Evolutionary conservation across 2,113 vertebrate species (phyloP).

Genomic region (Emydura subglobosa): DNA sequence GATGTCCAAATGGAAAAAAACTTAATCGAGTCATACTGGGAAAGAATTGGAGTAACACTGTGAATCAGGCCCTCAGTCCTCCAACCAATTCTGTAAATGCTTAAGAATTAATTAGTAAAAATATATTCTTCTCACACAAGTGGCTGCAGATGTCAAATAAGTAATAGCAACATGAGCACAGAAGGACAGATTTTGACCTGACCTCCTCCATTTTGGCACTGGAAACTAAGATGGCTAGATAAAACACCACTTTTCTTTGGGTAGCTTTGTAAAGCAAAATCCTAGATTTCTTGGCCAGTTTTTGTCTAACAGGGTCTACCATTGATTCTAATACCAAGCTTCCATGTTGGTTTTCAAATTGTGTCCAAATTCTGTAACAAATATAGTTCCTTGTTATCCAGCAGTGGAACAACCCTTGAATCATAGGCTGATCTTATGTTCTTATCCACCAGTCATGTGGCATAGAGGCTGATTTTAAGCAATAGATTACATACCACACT

Average conservation of each 20-base stretch:
- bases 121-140: slow-evolving; percentile 8
- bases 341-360: too few relatives aligned
- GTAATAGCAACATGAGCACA: slow-evolving; percentile 24
- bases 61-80: slow-evolving; percentile 45
- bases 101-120: slow-evolving; percentile 30
- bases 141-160: slow-evolving; percentile 59
- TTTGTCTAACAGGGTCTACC: too few relatives aligned
- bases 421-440: too few relatives aligned
- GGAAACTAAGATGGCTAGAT: neutral
- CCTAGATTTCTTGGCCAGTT: too few relatives aligned
- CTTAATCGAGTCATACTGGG: neutral
- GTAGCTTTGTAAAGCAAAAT: too few relatives aligned
- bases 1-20: slow-evolving; percentile 11
- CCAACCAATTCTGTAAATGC: slow-evolving; percentile 75
- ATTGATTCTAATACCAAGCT: too few relatives aligned
- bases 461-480: neutral
- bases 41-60: neutral
- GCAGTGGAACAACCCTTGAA: too few relatives aligned
- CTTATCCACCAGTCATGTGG: neutral
- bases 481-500: neutral
- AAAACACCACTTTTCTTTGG: too few relatives aligned
- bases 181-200: neutral
- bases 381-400: too few relatives aligned
- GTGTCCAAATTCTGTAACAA: too few relatives aligned
- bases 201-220: slow-evolving; percentile 15